Evolutionary conservation across 1,140 invertebrate genomes (phyloP).

Genomic region (Saccostrea glomerata): DNA sequence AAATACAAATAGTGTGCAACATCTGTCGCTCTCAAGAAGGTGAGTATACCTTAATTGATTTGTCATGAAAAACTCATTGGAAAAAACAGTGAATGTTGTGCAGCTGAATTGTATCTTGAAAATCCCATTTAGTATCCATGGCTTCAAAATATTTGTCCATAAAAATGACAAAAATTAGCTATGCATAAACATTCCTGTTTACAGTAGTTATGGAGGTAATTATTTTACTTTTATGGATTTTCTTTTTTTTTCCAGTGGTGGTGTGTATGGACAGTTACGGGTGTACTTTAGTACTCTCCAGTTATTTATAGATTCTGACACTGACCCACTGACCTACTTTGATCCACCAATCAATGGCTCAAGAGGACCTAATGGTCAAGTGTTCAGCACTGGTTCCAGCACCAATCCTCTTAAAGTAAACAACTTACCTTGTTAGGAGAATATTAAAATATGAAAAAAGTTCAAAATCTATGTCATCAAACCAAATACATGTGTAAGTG

Average conservation of each 20-base stretch:
- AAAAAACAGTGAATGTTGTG: not conserved
- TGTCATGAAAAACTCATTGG: not conserved
- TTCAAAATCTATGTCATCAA: no score
- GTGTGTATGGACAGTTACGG: constrained; percentile 66
- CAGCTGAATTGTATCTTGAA: no score
- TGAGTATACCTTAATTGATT: constrained; percentile 41
- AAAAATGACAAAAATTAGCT: no score
- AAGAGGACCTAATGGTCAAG: constrained; percentile 49
- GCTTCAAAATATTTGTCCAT: no score
- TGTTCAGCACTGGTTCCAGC: constrained; percentile 50
- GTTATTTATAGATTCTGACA: constrained; percentile 54
- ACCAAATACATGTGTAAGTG: no score
- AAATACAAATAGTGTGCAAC: constrained; percentile 60
- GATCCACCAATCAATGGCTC: constrained; percentile 55
- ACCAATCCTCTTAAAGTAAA: constrained; percentile 33
- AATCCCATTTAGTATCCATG: no score
- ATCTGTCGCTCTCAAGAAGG: constrained; percentile 65
- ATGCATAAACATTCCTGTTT: no score
- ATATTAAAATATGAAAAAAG: no score
- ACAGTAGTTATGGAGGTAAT: no score
- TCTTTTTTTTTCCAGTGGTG: constrained; percentile 67
- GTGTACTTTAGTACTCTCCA: constrained; percentile 68
- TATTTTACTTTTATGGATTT: not conserved
- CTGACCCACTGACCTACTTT: constrained; percentile 58
- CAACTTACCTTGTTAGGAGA: not conserved